Percentiles rank a stretch among this genome's conserved stretches.
phyloP scores from a whole-genome alignment of 2,888 invertebrate species.

The Salpingus planirostris region DNA sequence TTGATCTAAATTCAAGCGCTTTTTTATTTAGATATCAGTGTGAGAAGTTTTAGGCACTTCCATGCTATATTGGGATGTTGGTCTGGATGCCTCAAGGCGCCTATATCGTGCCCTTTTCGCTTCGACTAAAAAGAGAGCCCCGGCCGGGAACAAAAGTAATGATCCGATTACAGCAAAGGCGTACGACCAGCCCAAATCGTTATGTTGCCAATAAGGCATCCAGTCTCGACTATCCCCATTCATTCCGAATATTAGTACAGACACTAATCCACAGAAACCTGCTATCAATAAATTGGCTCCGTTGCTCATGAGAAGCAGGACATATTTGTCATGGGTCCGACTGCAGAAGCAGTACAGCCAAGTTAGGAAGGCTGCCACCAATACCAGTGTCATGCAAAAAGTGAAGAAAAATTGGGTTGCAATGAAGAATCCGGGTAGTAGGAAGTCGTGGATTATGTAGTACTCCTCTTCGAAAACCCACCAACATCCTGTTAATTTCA shows the following conservation, averaged over 20 bases:
- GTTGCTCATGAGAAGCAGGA: conserved; percentile 62
- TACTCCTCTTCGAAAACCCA: conserved; percentile 98
- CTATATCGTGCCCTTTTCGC: conserved; percentile 70
- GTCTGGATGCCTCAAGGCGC: conserved; percentile 59
- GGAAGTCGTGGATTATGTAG: conserved; percentile 83
- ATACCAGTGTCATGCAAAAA: conserved; percentile 69
- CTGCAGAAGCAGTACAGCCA: conserved; percentile 65
- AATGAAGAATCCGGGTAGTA: conserved; percentile 86
- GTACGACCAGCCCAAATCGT: conserved; percentile 90
- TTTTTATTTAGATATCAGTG: conserved; percentile 67
- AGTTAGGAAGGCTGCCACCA: conserved; percentile 67
- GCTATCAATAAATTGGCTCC: conserved; percentile 65
- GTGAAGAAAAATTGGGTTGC: conserved; percentile 93
- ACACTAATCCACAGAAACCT: conserved; percentile 72
- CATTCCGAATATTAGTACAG: conserved; percentile 81
- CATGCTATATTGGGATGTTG: conserved; percentile 56
- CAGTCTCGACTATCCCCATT: conserved; percentile 86
- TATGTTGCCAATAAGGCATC: conserved; percentile 96
- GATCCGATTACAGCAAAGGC: conserved; percentile 78
- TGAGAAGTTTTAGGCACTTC: conserved; percentile 58
- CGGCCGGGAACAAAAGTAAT: conserved; percentile 63
- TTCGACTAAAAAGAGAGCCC: conserved; percentile 74
- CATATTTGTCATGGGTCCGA: conserved; percentile 66
- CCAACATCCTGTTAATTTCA: conserved; percentile 79
- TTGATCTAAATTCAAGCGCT: too few relatives aligned